Percentiles rank a stretch among this genome's conserved stretches.
Conservation (phyloP, 2,113 vertebrate genomes). For the Dipodomys ordii region DNA sequence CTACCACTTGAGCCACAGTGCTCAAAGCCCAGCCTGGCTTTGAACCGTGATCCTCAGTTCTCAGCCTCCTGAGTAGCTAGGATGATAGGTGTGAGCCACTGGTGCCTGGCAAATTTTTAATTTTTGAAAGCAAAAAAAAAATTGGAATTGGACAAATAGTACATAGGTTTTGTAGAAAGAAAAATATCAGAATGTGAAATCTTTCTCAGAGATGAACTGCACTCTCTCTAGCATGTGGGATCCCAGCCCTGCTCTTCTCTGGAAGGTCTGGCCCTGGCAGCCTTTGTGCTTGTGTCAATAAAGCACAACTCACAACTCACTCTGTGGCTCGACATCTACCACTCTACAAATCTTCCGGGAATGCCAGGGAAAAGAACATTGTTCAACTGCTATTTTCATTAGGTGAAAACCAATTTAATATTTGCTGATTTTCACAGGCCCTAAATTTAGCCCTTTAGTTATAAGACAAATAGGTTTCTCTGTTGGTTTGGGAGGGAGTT, state of each 20-base stretch:
- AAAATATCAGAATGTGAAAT: not conserved
- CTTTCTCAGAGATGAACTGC: not conserved
- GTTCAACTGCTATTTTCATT: slow-evolving; percentile 6
- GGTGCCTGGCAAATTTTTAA: too few species aligned
- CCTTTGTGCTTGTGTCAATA: not conserved
- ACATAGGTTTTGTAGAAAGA: not conserved
- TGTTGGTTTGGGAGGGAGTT: too few species aligned
- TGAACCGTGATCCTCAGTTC: too few species aligned
- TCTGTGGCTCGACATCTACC: not conserved
- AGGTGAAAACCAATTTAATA: not conserved
- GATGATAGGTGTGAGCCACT: too few species aligned
- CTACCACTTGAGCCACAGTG: too few species aligned
- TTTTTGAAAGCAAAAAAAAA: not conserved
- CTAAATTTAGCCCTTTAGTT: not conserved
- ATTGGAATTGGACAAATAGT: not conserved
- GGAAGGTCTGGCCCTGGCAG: not conserved
- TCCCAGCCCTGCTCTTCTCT: not conserved
- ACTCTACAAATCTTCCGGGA: not conserved
- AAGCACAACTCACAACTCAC: not conserved
- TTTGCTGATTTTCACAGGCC: slow-evolving; percentile 16
- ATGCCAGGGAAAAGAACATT: not conserved
- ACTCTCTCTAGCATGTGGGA: too few species aligned
- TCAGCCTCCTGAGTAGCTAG: too few species aligned
- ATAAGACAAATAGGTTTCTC: not conserved
- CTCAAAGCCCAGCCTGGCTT: too few species aligned